Conservation (phyloP, 2,797 vertebrate species). For the Clarias pachynema region DNA sequence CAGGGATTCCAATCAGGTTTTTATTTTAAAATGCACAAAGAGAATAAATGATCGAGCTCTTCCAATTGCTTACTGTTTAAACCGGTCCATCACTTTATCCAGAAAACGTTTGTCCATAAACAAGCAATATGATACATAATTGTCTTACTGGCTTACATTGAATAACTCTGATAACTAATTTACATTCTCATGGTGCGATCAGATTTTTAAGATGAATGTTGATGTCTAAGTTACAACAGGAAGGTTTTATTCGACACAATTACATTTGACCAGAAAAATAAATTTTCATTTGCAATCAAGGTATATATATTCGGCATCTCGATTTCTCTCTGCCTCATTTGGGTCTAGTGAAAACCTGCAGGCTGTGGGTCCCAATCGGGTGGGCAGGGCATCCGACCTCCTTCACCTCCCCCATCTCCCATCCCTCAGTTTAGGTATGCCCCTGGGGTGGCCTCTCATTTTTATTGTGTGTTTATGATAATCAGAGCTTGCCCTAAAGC, state of each 20-base stretch:
- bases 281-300: neutral
- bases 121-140: neutral
- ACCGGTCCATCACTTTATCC: neutral
- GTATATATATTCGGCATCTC: neutral
- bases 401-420: slow-evolving; percentile 39
- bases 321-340: neutral
- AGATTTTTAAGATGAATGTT: neutral
- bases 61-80: neutral
- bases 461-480: slow-evolving; percentile 83
- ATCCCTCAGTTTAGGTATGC: slow-evolving; percentile 32
- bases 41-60: neutral
- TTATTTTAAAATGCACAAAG: neutral
- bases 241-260: neutral
- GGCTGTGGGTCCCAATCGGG: slow-evolving; percentile 5
- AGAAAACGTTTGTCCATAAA: neutral
- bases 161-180: neutral
- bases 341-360: neutral
- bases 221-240: neutral
- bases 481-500: slow-evolving; percentile 77
- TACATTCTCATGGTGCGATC: neutral
- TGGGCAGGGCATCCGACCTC: neutral
- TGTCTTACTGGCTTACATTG: neutral
- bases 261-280: neutral
- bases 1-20: neutral
- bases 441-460: slow-evolving; percentile 51